Base-by-base conservation (phyloP, 2,797 vertebrate species). In the Hoplostethus mediterraneus region DNA sequence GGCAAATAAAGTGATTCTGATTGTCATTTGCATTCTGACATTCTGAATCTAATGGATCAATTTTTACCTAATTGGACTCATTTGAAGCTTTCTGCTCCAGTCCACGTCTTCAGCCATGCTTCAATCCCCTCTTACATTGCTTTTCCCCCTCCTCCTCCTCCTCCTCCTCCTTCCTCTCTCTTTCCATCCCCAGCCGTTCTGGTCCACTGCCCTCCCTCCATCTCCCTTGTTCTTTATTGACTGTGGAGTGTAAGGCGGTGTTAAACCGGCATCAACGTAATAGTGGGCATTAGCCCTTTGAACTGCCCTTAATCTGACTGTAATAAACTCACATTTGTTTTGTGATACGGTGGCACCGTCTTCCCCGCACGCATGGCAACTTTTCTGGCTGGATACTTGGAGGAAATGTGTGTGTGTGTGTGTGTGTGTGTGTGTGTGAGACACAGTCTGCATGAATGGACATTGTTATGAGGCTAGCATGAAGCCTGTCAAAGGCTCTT, bases 211-310 rank as follows among this genome's bases (percentile, higher is more conserved):
- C 73, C 82, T 68, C 53, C 79, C 82, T 90, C 86, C 81, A 79
- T 90, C 86, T 92, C 88, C 73, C 67, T 59, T 44, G 83, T 82
- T 90, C 83, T 87, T 90, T 93, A 93, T 94, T 92, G 93, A 94
- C 92, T 86, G 89, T 75, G 47, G 83, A 87, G 89, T 76, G 86
- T 86, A 72, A 87, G 91, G 87, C 82, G 72, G 84, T 90, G 88
- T 90, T 93, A 90, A 92, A 94, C 84, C 89, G 90, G 90, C 75
- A 59, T 83, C 68, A 59, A 89, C 90, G 91, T 92, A 90, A 93
- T 92, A 88, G 91, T 70, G 80, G 83, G 87, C 89, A 92, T 94
- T 92, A 93, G 88, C 89, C 91, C 91, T 84, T 81, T 91, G 91
- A 94, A 92, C 93, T 68, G 61, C 80, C 89, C 82, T 89, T 92